phyloP scores from a whole-genome alignment of 2,888 invertebrate species.

The Tigriopus californicus region DNA sequence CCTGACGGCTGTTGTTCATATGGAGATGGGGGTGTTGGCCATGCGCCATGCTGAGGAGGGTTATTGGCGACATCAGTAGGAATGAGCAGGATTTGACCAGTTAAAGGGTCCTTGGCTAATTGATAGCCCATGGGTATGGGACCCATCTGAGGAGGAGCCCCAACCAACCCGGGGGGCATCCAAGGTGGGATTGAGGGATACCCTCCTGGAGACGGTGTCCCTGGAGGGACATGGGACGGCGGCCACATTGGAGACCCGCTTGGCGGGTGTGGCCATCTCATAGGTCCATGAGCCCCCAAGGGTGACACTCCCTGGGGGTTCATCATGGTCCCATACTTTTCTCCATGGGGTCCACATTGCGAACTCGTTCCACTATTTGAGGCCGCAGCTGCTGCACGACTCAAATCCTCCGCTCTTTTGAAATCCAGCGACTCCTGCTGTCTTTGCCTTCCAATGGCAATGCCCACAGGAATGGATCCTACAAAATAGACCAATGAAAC shows the following conservation, averaged over 20 bases:
- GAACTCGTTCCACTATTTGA: background rate
- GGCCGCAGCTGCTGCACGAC: too few relatives aligned
- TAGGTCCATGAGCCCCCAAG: too few relatives aligned
- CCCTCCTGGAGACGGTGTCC: background rate
- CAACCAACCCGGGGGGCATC: background rate
- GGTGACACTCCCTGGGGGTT: too few relatives aligned
- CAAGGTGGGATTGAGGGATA: background rate
- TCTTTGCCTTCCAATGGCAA: constrained; percentile 8
- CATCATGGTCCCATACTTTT: too few relatives aligned
- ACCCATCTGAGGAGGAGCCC: constrained; percentile 20
- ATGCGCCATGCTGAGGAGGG: too few relatives aligned
- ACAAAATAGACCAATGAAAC: background rate
- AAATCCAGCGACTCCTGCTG: background rate
- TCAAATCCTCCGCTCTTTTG: too few relatives aligned
- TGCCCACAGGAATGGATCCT: constrained; percentile 13
- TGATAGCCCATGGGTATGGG: constrained; percentile 52
- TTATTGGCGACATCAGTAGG: constrained; percentile 34
- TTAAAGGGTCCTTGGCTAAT: constrained; percentile 62
- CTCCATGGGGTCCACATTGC: background rate
- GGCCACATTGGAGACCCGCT: background rate
- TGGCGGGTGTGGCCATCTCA: background rate
- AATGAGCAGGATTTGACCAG: constrained; percentile 59
- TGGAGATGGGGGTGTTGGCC: too few relatives aligned
- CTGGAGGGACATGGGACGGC: background rate
- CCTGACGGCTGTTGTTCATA: too few relatives aligned